phyloP scores from a whole-genome alignment of 2,888 invertebrate genomes.

The Anticlea derivata region DNA sequence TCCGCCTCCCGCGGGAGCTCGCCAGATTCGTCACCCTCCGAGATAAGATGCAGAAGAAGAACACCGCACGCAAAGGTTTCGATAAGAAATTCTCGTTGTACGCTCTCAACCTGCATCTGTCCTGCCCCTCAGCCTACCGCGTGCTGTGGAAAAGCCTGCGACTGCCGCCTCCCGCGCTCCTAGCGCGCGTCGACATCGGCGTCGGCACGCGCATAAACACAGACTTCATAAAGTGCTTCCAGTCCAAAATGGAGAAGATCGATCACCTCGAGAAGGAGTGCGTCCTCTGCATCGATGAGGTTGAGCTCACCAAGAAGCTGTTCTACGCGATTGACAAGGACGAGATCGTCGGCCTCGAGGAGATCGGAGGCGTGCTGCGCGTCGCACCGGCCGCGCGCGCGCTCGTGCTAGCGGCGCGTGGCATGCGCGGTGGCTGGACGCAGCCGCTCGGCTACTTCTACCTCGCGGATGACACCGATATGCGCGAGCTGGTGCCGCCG shows the following conservation, averaged over 20 bases:
- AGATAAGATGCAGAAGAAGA: conserved; percentile 7
- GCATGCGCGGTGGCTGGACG: conserved; percentile 13
- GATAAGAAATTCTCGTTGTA: conserved; percentile 6
- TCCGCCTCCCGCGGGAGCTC: conserved; percentile 19
- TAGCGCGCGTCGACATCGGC: conserved; percentile 8
- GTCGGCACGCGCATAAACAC: conserved; percentile 8
- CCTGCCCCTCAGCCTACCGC: conserved; percentile 19
- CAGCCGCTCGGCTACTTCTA: conserved; percentile 25
- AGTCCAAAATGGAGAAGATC: conserved; percentile 12
- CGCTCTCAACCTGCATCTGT: conserved; percentile 10
- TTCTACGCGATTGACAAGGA: conserved; percentile 21
- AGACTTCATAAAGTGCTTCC: conserved; percentile 10
- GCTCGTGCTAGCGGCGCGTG: conserved; percentile 18
- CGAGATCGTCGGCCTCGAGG: conserved; percentile 22
- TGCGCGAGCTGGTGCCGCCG: conserved; percentile 9
- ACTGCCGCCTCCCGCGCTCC: conserved; percentile 7
- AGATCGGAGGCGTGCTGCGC: conserved; percentile 14
- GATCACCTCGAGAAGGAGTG: conserved; percentile 5
- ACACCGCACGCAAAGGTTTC: conserved; percentile 13
- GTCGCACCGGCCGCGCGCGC: conserved; percentile 16
- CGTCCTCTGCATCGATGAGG: conserved; percentile 22
- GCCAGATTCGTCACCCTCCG: conserved; percentile 12
- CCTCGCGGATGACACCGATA: conserved; percentile 16
- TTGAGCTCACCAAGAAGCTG: conserved; percentile 10
- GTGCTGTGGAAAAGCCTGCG: conserved; percentile 16